Percentiles rank a stretch among this genome's conserved stretches.
These are phyloP conservation scores for Neodon shergylaensis DNA, from an alignment of 2,113 vertebrate genomes.

Conservation along the genomic window DNA sequence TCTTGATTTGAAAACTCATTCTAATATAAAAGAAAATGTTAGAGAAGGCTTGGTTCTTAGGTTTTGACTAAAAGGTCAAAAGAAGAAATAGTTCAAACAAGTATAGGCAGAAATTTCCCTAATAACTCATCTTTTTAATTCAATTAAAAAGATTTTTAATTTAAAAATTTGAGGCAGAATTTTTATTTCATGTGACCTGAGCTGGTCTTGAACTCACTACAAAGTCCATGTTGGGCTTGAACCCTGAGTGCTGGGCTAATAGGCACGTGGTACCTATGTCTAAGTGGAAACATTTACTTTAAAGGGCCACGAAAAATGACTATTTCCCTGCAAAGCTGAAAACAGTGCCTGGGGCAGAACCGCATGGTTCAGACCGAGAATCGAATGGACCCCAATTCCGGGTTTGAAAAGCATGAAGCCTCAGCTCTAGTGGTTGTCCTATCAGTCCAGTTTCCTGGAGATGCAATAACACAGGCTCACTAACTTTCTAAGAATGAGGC, in stretches of 20 bases:
- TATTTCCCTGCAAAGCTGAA: neutral
- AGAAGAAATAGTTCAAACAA: conserved; percentile 16
- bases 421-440: neutral
- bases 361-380: neutral
- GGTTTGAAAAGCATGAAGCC: neutral
- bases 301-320: neutral
- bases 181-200: neutral
- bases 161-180: neutral
- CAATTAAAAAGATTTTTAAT: neutral
- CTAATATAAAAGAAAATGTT: conserved; percentile 38
- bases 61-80: conserved; percentile 51
- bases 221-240: neutral
- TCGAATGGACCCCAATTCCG: neutral
- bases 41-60: neutral
- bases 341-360: neutral
- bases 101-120: neutral
- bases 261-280: neutral
- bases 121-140: neutral
- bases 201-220: neutral
- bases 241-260: neutral
- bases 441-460: neutral
- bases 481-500: neutral
- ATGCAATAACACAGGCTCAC: neutral
- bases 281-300: neutral
- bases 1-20: conserved; percentile 68